Evolutionary conservation across 2,113 vertebrate species (phyloP).

Genomic region (mouse (Mus musculus)): GRCm39 chr9:35223501-35224000

Average conservation of each 20-base stretch:
- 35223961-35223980: constrained; percentile 78
- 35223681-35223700: background rate
- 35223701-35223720: background rate
- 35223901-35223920: constrained; percentile 66
- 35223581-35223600: background rate
- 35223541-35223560: background rate
- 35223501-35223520: background rate
- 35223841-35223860: background rate
- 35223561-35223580: background rate
- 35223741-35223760: background rate
- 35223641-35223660: background rate
- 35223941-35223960: constrained; percentile 75
- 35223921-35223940: constrained; percentile 69
- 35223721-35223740: background rate
- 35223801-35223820: background rate
- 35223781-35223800: background rate
- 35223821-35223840: constrained; percentile 9
- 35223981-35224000: constrained; percentile 43
- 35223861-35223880: background rate
- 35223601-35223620: background rate
- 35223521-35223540: background rate
- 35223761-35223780: background rate
- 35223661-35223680: background rate
- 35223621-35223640: background rate
- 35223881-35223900: background rate